A percentile compares a stretch with the other conserved stretches of the same genome.
Conservation (phyloP, 1,140 invertebrate species). For the Aphelinus certus region DNA sequence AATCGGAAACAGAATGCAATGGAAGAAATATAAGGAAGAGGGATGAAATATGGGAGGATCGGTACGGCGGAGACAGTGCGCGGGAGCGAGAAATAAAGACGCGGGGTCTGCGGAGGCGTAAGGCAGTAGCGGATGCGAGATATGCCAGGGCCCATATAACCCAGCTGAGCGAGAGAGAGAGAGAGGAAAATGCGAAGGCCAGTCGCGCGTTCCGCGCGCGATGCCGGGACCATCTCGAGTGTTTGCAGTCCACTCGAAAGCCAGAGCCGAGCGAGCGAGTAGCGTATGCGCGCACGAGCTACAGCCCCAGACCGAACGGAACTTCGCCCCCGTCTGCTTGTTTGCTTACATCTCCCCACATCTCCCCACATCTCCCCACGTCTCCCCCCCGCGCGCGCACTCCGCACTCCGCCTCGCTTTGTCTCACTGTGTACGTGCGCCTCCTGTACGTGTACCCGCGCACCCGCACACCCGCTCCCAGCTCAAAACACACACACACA, state of each 20-base stretch:
- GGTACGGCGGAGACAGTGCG: no score
- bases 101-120: no score
- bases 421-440: no score
- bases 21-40: no score
- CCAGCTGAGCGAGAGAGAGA: not conserved
- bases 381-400: not conserved
- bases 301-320: constrained; percentile 4
- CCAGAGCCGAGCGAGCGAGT: constrained; percentile 43
- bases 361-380: not conserved
- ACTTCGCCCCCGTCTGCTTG: not conserved
- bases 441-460: no score
- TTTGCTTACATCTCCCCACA: no score
- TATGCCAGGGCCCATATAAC: not conserved
- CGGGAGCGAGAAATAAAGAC: no score
- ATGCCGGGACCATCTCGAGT: constrained; percentile 49
- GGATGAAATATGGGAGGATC: no score
- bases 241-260: constrained; percentile 59
- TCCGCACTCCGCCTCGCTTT: not conserved
- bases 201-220: constrained; percentile 14
- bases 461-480: no score
- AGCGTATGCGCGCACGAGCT: constrained; percentile 18
- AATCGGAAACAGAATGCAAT: no score
- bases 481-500: no score
- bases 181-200: constrained; percentile 36
- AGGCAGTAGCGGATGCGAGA: no score